phyloP scores from a whole-genome alignment of 64 coral and sea anemone species.

The Astreopora myriophthalma region DNA sequence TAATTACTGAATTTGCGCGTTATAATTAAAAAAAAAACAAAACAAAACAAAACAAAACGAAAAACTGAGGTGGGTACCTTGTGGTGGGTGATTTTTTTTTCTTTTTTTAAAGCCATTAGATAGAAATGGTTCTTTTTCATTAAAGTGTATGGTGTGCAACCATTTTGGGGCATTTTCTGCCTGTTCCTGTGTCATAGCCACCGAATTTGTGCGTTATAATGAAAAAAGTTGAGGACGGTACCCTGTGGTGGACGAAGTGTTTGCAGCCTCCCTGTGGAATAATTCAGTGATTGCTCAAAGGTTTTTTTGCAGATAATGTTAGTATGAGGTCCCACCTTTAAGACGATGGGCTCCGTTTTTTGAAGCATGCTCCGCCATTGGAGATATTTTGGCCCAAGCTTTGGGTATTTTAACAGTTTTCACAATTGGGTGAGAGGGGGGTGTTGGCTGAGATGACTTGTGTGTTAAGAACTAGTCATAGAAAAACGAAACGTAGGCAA shows the following conservation, averaged over 20 bases:
- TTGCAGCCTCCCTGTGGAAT: neutral
- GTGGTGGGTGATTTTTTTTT: neutral
- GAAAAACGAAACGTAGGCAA: neutral
- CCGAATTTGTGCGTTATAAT: neutral
- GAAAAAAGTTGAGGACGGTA: too few relatives aligned
- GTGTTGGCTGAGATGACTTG: neutral
- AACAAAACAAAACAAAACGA: too few relatives aligned
- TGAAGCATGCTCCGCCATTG: neutral
- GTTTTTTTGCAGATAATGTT: neutral
- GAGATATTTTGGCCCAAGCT: neutral
- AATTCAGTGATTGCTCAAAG: neutral
- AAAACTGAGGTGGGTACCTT: neutral
- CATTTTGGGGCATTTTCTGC: too few relatives aligned
- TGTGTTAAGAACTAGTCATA: too few relatives aligned
- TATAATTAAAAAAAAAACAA: too few relatives aligned
- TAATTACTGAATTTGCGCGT: too few relatives aligned
- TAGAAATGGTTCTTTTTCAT: too few relatives aligned
- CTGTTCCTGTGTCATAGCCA: neutral
- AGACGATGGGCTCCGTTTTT: neutral
- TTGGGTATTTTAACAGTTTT: neutral
- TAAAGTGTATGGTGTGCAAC: too few relatives aligned
- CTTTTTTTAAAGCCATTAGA: too few relatives aligned
- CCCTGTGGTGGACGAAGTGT: neutral
- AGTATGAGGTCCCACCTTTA: neutral
- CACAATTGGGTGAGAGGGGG: neutral